phyloP scores from a whole-genome alignment of 2,888 invertebrate species.

The Peribatodes rhomboidaria region DNA sequence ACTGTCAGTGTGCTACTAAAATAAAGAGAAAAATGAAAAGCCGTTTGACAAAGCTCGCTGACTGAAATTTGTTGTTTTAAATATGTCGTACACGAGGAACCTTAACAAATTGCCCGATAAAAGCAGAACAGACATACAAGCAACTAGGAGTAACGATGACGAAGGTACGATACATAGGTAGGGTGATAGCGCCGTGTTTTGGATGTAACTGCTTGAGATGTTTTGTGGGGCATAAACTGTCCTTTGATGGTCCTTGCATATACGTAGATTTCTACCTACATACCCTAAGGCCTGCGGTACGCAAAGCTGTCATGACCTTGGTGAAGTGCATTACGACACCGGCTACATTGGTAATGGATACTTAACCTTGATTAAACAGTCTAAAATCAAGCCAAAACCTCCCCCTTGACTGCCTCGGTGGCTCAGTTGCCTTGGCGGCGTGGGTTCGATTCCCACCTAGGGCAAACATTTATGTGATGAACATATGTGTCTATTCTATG shows the following conservation, averaged over 20 bases:
- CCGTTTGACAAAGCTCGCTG: constrained; percentile 79
- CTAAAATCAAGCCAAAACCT: no score
- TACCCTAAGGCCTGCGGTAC: no score
- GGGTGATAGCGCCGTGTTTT: background rate
- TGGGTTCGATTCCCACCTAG: no score
- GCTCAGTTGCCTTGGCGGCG: no score
- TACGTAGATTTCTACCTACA: no score
- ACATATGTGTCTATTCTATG: no score
- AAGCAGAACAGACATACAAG: constrained; percentile 66
- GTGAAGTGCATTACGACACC: no score
- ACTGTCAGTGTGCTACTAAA: constrained; percentile 64
- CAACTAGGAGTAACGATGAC: constrained; percentile 62
- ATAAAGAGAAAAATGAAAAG: constrained; percentile 77
- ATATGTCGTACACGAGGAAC: constrained; percentile 83
- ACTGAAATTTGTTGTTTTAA: constrained; percentile 84
- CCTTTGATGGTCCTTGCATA: background rate
- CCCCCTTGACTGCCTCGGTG: no score
- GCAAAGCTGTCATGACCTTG: no score
- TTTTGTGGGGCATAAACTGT: background rate
- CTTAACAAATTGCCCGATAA: constrained; percentile 75
- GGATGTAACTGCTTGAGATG: constrained; percentile 8
- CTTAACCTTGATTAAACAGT: no score
- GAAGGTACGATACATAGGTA: constrained; percentile 62
- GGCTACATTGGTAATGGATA: no score
- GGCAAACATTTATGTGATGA: no score